phyloP scores from a whole-genome alignment of 2,797 vertebrate genomes.

The Tachyglossus aculeatus region DNA sequence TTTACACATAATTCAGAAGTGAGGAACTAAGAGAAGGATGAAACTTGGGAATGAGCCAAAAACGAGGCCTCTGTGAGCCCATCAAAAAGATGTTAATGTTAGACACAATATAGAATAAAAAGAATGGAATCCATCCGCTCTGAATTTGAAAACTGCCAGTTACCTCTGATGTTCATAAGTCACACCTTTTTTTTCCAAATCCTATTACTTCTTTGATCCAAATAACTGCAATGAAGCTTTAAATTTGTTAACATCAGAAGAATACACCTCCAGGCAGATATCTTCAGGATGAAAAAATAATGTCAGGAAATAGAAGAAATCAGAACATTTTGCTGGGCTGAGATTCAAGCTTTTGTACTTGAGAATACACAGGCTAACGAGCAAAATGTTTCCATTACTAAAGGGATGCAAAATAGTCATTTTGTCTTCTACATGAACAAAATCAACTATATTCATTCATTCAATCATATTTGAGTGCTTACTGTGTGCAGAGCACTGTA shows the following conservation, averaged over 20 bases:
- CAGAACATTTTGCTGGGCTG: too few species aligned
- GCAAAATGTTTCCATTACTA: too few species aligned
- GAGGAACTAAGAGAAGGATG: slow-evolving; percentile 13
- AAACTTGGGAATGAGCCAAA: slow-evolving; percentile 36
- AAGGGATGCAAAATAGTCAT: too few species aligned
- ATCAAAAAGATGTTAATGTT: slow-evolving; percentile 28
- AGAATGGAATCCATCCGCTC: slow-evolving; percentile 8
- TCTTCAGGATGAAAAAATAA: too few species aligned
- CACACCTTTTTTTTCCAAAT: not conserved
- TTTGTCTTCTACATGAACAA: too few species aligned
- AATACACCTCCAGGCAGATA: not conserved
- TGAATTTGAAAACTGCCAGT: slow-evolving; percentile 37
- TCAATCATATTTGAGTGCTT: too few species aligned
- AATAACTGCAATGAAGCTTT: not conserved
- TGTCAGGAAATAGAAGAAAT: too few species aligned
- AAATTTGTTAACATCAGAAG: not conserved
- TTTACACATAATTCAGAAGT: slow-evolving; percentile 51
- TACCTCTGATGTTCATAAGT: too few species aligned
- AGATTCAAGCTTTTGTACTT: too few species aligned
- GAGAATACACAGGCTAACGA: too few species aligned
- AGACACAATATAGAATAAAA: slow-evolving; percentile 18
- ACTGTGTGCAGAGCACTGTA: too few species aligned
- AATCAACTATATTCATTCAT: too few species aligned
- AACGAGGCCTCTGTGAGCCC: slow-evolving; percentile 27
- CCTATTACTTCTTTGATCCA: not conserved